These are phyloP conservation scores for Oegoconia quadripuncta DNA, from an alignment of 2,888 invertebrate genomes.

Conservation along the genomic window DNA sequence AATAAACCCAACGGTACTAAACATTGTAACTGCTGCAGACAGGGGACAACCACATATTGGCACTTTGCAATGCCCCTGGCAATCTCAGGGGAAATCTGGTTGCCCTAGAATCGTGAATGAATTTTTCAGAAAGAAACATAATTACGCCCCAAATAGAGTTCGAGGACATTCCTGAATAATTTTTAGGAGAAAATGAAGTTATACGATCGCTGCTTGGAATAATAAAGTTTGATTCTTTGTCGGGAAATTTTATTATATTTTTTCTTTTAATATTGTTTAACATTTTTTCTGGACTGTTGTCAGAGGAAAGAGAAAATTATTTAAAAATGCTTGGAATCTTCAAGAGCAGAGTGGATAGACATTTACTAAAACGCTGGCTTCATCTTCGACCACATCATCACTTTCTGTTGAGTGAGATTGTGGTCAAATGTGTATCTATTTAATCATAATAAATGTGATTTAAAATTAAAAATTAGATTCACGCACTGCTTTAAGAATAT, in stretches of 20 bases:
- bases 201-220: slow-evolving; percentile 12
- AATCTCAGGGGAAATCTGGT: slow-evolving; percentile 34
- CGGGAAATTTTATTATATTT: neutral
- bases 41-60: slow-evolving; percentile 20
- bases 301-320: too few species aligned
- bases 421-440: too few species aligned
- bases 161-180: slow-evolving; percentile 1
- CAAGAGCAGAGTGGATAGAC: too few species aligned
- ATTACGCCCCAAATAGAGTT: slow-evolving; percentile 3
- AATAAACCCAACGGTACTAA: neutral
- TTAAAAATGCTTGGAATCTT: too few species aligned
- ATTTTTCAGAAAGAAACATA: slow-evolving; percentile 18
- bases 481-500: too few species aligned
- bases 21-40: neutral
- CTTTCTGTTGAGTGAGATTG: too few species aligned
- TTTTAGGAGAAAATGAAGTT: slow-evolving; percentile 9
- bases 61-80: slow-evolving; percentile 18
- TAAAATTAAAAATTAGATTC: too few species aligned
- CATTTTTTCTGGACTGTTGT: too few species aligned
- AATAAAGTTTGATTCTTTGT: slow-evolving; percentile 13
- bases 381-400: too few species aligned
- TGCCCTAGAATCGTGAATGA: slow-evolving; percentile 22
- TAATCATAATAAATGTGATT: too few species aligned
- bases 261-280: neutral
- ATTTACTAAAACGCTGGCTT: too few species aligned